Evolutionary conservation across 2,113 vertebrate genomes (phyloP).

Genomic region (Embiotoca jacksoni): DNA sequence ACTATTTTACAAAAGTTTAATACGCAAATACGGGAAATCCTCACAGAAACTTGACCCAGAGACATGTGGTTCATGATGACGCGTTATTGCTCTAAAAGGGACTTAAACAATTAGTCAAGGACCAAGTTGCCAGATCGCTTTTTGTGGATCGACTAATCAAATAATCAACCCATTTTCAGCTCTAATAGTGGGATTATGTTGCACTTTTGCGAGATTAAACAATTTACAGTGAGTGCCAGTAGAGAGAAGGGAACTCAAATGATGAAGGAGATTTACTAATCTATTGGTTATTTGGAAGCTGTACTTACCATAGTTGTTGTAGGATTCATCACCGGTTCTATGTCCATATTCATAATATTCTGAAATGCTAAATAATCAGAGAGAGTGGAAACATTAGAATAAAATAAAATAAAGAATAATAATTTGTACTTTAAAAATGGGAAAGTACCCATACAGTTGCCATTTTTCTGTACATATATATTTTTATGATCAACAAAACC

Average conservation of each 20-base stretch:
- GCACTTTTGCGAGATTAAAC: slow-evolving; percentile 1
- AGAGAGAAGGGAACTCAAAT: neutral
- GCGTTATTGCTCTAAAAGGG: neutral
- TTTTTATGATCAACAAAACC: neutral
- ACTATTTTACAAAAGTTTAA: no score
- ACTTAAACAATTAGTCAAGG: slow-evolving; percentile 1
- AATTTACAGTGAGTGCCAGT: neutral
- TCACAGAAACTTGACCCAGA: no score
- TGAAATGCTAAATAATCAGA: slow-evolving; percentile 88
- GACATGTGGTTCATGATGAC: no score
- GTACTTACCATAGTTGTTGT: slow-evolving; percentile 95
- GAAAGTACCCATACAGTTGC: neutral
- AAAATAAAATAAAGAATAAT: neutral
- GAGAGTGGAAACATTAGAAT: slow-evolving; percentile 26
- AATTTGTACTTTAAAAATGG: neutral
- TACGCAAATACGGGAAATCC: no score
- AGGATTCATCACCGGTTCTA: slow-evolving; percentile 91
- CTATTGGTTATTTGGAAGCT: slow-evolving; percentile 37
- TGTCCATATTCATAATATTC: slow-evolving; percentile 97
- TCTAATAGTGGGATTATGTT: slow-evolving; percentile 6
- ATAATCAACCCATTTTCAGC: slow-evolving; percentile 7
- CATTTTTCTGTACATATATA: neutral
- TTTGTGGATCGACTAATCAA: slow-evolving; percentile 12
- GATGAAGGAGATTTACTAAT: no score
- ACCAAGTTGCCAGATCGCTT: neutral